These are phyloP conservation scores for Holacanthella duospinosa DNA, from an alignment of 2,888 invertebrate genomes.

Conservation along the genomic window DNA sequence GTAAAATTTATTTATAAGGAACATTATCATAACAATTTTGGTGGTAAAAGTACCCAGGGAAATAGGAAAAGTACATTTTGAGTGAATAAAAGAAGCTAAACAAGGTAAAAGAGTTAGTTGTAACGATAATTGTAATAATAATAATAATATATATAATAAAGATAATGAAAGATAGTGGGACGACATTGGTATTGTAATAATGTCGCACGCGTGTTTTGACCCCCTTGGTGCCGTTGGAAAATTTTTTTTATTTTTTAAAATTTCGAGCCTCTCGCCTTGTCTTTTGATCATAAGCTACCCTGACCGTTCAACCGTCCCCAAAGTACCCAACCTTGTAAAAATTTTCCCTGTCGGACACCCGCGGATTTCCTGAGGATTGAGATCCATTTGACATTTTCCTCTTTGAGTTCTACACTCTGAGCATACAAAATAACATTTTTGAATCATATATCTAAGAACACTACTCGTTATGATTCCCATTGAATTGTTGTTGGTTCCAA, in stretches of 20 bases:
- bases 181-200: conserved; percentile 30
- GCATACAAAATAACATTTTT: conserved; percentile 31
- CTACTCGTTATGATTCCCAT: not conserved
- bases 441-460: no score
- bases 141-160: not conserved
- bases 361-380: conserved; percentile 32
- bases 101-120: no score
- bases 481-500: not conserved
- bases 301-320: no score
- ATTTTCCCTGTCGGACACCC: conserved; percentile 33
- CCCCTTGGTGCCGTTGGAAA: conserved; percentile 22
- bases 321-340: no score
- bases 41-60: no score
- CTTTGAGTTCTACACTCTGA: conserved; percentile 21
- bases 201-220: conserved; percentile 37
- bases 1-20: no score
- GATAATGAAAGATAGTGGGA: conserved; percentile 24
- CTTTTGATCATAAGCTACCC: conserved; percentile 25
- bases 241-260: not conserved
- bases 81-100: no score
- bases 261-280: conserved; percentile 35
- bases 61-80: no score
- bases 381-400: conserved; percentile 36
- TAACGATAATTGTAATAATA: no score
- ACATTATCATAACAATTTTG: no score